Evolutionary conservation across 2,113 vertebrate genomes (phyloP).

Genomic region (Xenopus borealis): DNA sequence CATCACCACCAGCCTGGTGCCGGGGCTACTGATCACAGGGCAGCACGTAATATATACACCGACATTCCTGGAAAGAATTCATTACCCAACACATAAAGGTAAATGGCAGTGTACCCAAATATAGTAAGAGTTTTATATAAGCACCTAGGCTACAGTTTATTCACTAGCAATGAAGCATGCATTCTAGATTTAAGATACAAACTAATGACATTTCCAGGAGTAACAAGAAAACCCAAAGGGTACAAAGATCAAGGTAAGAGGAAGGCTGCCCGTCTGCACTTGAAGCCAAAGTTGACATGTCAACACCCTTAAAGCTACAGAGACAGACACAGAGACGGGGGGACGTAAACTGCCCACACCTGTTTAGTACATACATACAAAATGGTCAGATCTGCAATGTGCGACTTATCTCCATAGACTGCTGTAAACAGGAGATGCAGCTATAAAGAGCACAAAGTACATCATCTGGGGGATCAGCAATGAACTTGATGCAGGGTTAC

Average conservation of each 20-base stretch:
- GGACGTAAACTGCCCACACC: slow-evolving; percentile 2
- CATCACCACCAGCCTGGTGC: slow-evolving; percentile 39
- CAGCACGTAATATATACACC: slow-evolving; percentile 18
- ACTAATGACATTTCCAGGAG: background rate
- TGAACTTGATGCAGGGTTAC: background rate
- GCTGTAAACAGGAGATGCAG: slow-evolving; percentile 1
- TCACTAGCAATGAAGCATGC: too few relatives aligned
- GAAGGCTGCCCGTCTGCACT: slow-evolving; percentile 1
- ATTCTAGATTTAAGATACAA: too few relatives aligned
- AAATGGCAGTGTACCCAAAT: background rate
- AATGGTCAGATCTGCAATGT: slow-evolving; percentile 11
- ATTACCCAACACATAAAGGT: background rate
- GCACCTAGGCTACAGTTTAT: too few relatives aligned
- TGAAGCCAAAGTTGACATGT: background rate
- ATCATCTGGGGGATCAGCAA: slow-evolving; percentile 2
- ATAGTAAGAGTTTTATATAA: too few relatives aligned
- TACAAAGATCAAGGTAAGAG: background rate
- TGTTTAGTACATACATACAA: slow-evolving; percentile 4
- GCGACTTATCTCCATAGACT: background rate
- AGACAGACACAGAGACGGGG: background rate
- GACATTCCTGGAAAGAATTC: slow-evolving; percentile 23
- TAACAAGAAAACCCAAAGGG: background rate
- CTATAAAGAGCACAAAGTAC: background rate
- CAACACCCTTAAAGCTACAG: background rate
- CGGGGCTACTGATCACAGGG: slow-evolving; percentile 34